These are phyloP conservation scores for Danaus chrysippus DNA, from an alignment of 2,888 invertebrate genomes.

Conservation along the genomic window DNA sequence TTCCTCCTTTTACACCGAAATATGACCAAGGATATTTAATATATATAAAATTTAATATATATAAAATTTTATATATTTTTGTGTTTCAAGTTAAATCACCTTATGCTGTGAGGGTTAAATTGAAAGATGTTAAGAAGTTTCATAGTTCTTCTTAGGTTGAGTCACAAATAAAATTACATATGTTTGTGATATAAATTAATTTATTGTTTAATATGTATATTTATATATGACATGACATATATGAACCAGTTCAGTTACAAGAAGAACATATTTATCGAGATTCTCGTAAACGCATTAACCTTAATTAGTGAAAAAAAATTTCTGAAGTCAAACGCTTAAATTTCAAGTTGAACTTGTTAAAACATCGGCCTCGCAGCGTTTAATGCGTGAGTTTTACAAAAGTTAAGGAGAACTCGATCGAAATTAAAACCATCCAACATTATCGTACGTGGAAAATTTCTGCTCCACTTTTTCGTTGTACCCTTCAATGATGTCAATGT, in stretches of 20 bases:
- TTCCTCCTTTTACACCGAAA: slow-evolving; percentile 1
- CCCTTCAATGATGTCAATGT: background rate
- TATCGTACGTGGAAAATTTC: background rate
- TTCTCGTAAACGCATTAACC: slow-evolving; percentile 3
- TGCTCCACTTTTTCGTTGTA: background rate
- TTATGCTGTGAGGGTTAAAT: no score
- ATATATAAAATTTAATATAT: background rate
- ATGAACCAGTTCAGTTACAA: background rate
- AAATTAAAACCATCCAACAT: background rate
- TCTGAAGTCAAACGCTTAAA: slow-evolving; percentile 2
- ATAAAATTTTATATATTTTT: background rate
- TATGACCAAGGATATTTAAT: background rate
- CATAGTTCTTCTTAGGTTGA: no score
- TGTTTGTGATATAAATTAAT: no score
- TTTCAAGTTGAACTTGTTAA: slow-evolving; percentile 1
- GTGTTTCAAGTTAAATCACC: background rate
- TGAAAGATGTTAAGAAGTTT: no score
- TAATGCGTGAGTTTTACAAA: background rate
- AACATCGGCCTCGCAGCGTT: background rate
- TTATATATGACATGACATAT: no score
- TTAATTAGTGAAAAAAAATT: slow-evolving; percentile 6
- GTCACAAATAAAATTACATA: no score
- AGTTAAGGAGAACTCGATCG: slow-evolving; percentile 2
- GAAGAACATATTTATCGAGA: background rate
- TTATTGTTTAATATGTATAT: no score